Base-by-base conservation (phyloP, 2,797 vertebrate genomes). In the Danio albolineatus region DNA sequence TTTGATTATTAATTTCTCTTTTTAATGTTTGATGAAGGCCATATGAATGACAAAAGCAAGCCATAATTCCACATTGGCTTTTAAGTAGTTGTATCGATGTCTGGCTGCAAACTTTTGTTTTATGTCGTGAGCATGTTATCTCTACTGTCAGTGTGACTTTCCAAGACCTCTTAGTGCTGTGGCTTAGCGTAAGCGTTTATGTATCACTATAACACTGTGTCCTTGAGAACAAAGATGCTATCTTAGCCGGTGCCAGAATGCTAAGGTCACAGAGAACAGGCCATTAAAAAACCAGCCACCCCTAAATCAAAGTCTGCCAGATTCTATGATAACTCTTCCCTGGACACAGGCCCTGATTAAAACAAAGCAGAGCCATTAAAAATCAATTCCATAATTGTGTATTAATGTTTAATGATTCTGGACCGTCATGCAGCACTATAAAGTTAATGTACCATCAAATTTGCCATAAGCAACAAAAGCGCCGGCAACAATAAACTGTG, bases 281-380 rank as follows among this genome's bases (percentile, higher is more conserved):
- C 73, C 48, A 84, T 88, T 86, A 83, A 84, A 86, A 82, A 57
- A 28, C 51, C 59, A 77, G 85, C 86, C 83, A 84, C 44, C 83
- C 85, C 83, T 83, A 78, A 81, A 78, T 82, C 48, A 88, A 86
- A 76, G 84, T 84, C 76, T 70, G 71, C 79, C 59, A 84, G 66
- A 83, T 81, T 82, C 67, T 73, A 85, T 87, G 81, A 64, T 81
- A 81, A 85, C 83, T 73, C 79, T 70, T 28, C 56, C 53, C 10
- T 66, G 28, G 60, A 78, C 75, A 71, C 51, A 72, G 73, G 39
- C 78, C 53, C 82, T 81, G 86, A 89, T 90, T 89, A 88, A 89
- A 90, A 89, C 86, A 88, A 89, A 90, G 79, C 78, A 67, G 38
- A 80, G 80, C 82, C 86, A 86, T 91, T 90, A 85, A 86, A 86